Evolutionary conservation across 2,888 invertebrate genomes (phyloP), one percentile per base, ranked within the genome.

Genomic region (Urechis unicinctus): DNA sequence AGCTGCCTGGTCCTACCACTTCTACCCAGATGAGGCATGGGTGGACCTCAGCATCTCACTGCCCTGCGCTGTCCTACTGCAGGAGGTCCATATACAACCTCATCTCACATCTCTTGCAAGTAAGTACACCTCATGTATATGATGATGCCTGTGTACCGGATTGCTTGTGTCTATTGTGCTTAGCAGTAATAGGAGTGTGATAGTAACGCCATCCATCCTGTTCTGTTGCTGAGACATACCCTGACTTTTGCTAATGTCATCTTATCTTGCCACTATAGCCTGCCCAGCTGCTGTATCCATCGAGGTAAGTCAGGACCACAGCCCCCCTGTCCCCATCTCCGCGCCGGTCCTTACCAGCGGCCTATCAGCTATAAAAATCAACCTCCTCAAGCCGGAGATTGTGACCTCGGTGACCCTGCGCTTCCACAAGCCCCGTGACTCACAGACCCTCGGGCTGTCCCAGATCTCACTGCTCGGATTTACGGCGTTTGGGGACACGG

Each of bases 1-100:
- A 1, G 89, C 94, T 3, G 88, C 92, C n/a, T 95, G 94, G 94
- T 88, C 89, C 30, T 93, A 94, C 80, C 91, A 94, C 81, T 95
- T 92, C 81, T 92, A 91, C 80, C 89, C 90, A 30, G 91, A 93
- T 79, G 87, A 88, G 42, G 71, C 74, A 3, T 90, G 89, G 80
- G 87, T 94, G 0, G 92, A 94, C 76, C 82, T 95, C 46, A 88
- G 88, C 3, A 83, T 95, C 52, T 85, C 87, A 25, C 80, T 95
- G 67, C 94, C 94, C 0, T 91, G 91, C 74, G 91, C 93, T 21
- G 86, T 92, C 68, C 81, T 91, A 64, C 81, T 95, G 55, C 86
- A 88, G 67, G 92, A 93, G 80, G 87, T 94, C 45, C 91, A 74
- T 61, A 72, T 76, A 31, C 68, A 71, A 55, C 76, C 75, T n/a